Conservation (phyloP, 2,797 vertebrate species). For the Sorex maritimensis region DNA sequence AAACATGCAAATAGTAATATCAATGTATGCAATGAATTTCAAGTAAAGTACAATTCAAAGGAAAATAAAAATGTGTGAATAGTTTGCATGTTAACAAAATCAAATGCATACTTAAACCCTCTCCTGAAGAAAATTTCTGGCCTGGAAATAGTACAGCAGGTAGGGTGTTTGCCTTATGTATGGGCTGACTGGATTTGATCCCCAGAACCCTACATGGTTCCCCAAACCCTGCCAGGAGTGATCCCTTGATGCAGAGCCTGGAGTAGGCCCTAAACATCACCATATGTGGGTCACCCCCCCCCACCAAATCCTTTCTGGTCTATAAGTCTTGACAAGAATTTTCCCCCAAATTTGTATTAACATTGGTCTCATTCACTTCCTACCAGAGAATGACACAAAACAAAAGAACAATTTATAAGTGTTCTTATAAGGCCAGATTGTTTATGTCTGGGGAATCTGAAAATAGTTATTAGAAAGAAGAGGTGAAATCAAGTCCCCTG, state of each 20-base stretch:
- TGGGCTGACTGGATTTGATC: too few species aligned
- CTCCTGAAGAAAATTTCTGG: not conserved
- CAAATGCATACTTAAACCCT: not conserved
- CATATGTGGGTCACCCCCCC: not conserved
- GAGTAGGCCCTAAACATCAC: too few species aligned
- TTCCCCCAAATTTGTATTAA: not conserved
- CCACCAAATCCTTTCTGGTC: not conserved
- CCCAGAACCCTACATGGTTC: too few species aligned
- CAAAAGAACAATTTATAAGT: not conserved
- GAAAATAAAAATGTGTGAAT: slow-evolving; percentile 4
- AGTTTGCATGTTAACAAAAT: not conserved
- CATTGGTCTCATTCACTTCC: not conserved
- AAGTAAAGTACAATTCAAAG: slow-evolving; percentile 3
- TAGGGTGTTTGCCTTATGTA: too few species aligned
- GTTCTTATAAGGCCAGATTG: not conserved
- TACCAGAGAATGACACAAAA: not conserved
- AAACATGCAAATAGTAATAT: not conserved
- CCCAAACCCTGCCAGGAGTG: too few species aligned
- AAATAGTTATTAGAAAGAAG: not conserved
- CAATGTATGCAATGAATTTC: not conserved
- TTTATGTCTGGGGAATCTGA: not conserved
- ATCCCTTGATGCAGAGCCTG: too few species aligned
- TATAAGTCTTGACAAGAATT: too few species aligned
- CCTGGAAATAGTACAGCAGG: too few species aligned
- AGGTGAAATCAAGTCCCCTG: not conserved